Base-by-base conservation (phyloP, 1,140 invertebrate genomes). In the Formica selysi region DNA sequence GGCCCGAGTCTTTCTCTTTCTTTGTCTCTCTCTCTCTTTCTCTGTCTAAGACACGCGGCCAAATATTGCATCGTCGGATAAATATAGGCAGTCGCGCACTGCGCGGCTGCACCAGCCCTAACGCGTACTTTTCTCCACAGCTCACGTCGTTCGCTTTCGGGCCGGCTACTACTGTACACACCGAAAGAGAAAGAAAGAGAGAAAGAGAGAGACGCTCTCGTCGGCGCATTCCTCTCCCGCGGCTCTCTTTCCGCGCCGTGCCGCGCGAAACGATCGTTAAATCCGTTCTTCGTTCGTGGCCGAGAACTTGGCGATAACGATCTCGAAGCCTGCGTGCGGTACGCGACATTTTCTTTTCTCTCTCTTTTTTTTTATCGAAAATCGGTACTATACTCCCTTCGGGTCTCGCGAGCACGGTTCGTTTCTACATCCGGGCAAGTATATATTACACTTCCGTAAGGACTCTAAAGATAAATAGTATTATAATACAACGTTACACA, bases 1-100 rank as follows among this genome's bases (percentile, higher is more conserved):
- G 86, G 76, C 71, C 41, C 62, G 86, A 87, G 88, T 85, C 70
- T 67, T 54, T 89, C 38, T 44, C 41, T 78, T 32, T 84, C 61
- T 76, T 19, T 85, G 32, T 76, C 38, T 80, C 44, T 54, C 48
- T 86, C 61, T 54, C 64, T 29, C 36, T 61, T 22, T 59, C 57
- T 70, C 36, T 76, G 68, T 62, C 79, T 85, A 87, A 88, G 88
- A 89, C 48, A 19, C 83, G 76, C 90, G 57, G 78, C 90, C 89
- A 91, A 90, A 92, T 92, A 90, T 91, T 90, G 90, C 87, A 92
- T 91, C 89, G 85, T 44, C 86, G 91, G 91, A 92, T 92, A 92
- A 92, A 88, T 91, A 89, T 87, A 89, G 89, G 91, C 73, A 76
- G 87, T 54, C 79, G 85, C 86, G 85, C 64, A 70, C 48, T 22